A percentile compares a stretch with the other conserved stretches of the same genome.
Evolutionary conservation across 2,888 invertebrate genomes (phyloP).

Genomic region (Muschampia plurimacula): DNA sequence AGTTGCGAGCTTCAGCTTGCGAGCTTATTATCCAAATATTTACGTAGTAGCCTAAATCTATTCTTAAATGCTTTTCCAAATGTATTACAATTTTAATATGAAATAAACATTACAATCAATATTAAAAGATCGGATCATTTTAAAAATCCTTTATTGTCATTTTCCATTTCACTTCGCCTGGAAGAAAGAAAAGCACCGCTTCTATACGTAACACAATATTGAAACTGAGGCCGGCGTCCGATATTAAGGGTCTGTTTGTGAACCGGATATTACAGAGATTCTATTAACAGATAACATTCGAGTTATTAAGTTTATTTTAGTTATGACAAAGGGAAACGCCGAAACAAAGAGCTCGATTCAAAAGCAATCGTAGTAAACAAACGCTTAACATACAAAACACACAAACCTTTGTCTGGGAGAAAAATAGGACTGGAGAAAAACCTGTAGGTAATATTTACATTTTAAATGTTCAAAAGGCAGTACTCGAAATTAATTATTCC

Average conservation of each 20-base stretch:
- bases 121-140: slow-evolving; percentile 4
- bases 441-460: slow-evolving; percentile 19
- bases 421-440: slow-evolving; percentile 24
- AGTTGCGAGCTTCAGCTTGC: too few species aligned
- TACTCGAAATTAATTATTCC: slow-evolving; percentile 33
- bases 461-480: slow-evolving; percentile 32
- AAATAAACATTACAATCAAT: not conserved
- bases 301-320: slow-evolving; percentile 43
- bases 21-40: too few species aligned
- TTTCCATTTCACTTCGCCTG: slow-evolving; percentile 31
- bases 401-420: slow-evolving; percentile 27
- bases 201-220: slow-evolving; percentile 24
- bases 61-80: too few species aligned
- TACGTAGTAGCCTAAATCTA: too few species aligned
- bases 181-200: slow-evolving; percentile 18
- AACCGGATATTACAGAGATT: slow-evolving; percentile 46
- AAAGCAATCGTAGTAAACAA: slow-evolving; percentile 27
- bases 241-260: slow-evolving; percentile 32
- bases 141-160: slow-evolving; percentile 31
- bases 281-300: slow-evolving; percentile 46
- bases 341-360: slow-evolving; percentile 35
- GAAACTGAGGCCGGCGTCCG: slow-evolving; percentile 24
- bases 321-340: slow-evolving; percentile 35
- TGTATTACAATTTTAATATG: too few species aligned
- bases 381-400: slow-evolving; percentile 15